Evolutionary conservation across 2,888 invertebrate genomes (phyloP).

Genomic region (Hydrotaea diabolus): DNA sequence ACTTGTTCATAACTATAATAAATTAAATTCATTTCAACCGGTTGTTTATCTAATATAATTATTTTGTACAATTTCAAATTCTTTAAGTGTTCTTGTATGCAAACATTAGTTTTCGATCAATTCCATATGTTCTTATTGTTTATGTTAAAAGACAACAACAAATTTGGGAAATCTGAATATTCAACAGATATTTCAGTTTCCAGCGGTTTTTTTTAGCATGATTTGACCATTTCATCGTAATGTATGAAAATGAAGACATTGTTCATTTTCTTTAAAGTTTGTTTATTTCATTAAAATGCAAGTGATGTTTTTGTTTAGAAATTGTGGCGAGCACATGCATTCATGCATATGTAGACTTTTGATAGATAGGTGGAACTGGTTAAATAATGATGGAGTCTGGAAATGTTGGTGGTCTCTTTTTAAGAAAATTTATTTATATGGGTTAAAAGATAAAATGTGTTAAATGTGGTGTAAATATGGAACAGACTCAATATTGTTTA

Average conservation of each 20-base stretch:
- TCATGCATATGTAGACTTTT: not conserved
- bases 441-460: no score
- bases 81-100: no score
- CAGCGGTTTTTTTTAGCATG: not conserved
- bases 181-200: not conserved
- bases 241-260: not conserved
- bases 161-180: not conserved
- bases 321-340: not conserved
- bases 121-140: no score
- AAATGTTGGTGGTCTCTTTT: constrained; percentile 32
- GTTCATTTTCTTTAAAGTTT: constrained; percentile 46
- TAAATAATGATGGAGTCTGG: constrained; percentile 3
- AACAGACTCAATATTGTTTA: no score
- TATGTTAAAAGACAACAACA: no score
- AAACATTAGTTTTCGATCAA: no score
- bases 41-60: not conserved
- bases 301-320: constrained; percentile 47
- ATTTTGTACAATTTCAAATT: no score
- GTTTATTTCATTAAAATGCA: constrained; percentile 49
- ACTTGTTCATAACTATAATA: not conserved
- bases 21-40: not conserved
- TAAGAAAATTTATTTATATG: constrained; percentile 60
- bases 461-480: no score
- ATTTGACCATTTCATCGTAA: not conserved
- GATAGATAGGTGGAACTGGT: not conserved